A percentile compares a stretch with the other conserved stretches of the same genome.
These are phyloP conservation scores for Lycophotia porphyrea DNA, from an alignment of 2,888 invertebrate species.

Conservation along the genomic window DNA sequence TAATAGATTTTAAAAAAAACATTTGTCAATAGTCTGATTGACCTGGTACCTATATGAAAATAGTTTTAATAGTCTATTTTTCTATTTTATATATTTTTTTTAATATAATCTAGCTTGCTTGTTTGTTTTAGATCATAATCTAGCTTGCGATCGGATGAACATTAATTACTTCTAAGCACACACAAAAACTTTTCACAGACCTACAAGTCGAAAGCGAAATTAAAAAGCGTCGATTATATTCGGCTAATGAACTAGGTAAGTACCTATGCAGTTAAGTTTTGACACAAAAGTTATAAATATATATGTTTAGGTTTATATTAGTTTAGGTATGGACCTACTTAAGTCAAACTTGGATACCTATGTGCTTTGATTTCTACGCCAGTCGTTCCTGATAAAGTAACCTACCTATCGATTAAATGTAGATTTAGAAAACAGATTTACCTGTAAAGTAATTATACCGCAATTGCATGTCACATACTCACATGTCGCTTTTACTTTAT, in stretches of 20 bases:
- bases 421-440: background rate
- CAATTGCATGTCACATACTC: slow-evolving; percentile 48
- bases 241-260: background rate
- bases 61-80: background rate
- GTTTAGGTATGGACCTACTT: too few relatives aligned
- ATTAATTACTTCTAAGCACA: slow-evolving; percentile 22
- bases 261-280: background rate
- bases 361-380: too few relatives aligned
- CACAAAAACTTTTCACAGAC: slow-evolving; percentile 3
- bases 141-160: slow-evolving; percentile 5
- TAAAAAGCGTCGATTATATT: background rate
- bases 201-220: background rate
- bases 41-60: too few relatives aligned
- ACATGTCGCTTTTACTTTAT: slow-evolving; percentile 24
- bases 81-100: too few relatives aligned
- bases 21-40: background rate
- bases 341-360: too few relatives aligned
- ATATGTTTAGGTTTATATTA: too few relatives aligned
- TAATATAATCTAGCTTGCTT: too few relatives aligned
- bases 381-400: background rate
- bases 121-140: too few relatives aligned
- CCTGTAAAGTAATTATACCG: slow-evolving; percentile 21
- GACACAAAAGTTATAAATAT: too few relatives aligned
- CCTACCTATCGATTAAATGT: background rate
- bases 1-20: background rate